Evolutionary conservation across 2,888 invertebrate species (phyloP).

Genomic region (Lithophane leautieri): DNA sequence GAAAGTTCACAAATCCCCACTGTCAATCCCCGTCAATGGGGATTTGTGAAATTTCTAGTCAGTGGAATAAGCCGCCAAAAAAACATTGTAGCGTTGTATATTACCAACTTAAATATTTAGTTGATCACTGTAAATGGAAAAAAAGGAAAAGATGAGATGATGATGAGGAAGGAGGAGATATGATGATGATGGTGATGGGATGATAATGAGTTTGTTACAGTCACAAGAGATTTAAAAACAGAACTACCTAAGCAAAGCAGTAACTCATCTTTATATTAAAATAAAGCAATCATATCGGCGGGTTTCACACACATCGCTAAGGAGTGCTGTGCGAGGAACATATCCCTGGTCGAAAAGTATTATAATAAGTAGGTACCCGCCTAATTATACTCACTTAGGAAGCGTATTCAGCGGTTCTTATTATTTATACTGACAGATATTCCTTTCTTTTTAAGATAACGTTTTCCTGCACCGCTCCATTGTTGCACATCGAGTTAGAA

Average conservation of each 20-base stretch:
- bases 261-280: not conserved
- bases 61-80: too few species aligned
- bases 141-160: too few species aligned
- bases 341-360: not conserved
- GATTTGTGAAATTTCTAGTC: too few species aligned
- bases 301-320: not conserved
- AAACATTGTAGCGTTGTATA: too few species aligned
- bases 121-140: not conserved
- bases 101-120: not conserved
- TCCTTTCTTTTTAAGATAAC: conserved; percentile 32
- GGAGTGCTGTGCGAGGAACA: not conserved
- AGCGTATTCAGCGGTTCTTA: conserved; percentile 31
- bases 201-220: not conserved
- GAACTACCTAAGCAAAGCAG: not conserved
- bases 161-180: too few species aligned
- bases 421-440: conserved; percentile 21
- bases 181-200: too few species aligned
- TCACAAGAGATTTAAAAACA: not conserved
- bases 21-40: too few species aligned
- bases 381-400: conserved; percentile 42
- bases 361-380: not conserved
- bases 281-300: not conserved
- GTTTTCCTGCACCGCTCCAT: conserved; percentile 43
- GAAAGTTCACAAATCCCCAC: too few species aligned
- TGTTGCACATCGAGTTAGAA: conserved; percentile 65